phyloP scores from a whole-genome alignment of 2,113 vertebrate genomes.

The Proteles cristata region DNA sequence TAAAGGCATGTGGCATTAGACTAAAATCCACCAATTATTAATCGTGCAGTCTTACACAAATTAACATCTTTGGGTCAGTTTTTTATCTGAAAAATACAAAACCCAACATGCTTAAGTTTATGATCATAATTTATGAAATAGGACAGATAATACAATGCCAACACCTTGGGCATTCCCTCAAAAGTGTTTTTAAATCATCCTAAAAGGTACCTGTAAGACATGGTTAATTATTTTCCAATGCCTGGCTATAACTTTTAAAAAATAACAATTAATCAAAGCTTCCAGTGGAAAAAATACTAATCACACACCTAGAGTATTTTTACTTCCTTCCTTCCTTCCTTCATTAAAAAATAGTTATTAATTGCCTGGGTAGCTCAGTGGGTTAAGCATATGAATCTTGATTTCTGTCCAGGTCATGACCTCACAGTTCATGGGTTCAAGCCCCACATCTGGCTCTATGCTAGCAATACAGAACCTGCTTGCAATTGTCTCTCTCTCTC shows the following conservation, averaged over 20 bases:
- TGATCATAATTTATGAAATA: slow-evolving; percentile 2
- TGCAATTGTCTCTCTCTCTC: no score
- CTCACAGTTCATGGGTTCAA: no score
- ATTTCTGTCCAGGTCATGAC: no score
- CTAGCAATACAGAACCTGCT: no score
- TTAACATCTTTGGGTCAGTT: slow-evolving; percentile 5
- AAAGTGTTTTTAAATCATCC: neutral
- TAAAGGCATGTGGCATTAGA: neutral
- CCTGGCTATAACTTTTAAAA: neutral
- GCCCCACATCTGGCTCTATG: no score
- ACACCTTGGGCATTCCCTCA: neutral
- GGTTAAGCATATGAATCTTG: no score
- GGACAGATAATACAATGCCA: neutral
- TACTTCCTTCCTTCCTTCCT: neutral
- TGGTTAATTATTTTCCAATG: neutral
- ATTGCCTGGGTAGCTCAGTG: neutral
- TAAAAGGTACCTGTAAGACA: neutral
- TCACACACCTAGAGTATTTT: neutral
- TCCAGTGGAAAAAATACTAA: neutral
- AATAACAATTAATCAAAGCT: neutral
- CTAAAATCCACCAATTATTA: neutral
- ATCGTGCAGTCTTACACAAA: neutral
- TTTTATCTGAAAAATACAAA: slow-evolving; percentile 13
- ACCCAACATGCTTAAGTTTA: neutral
- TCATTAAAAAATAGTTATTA: neutral